Conservation (phyloP, 2,797 vertebrate species). For the Oreonectes daqikongensis region DNA sequence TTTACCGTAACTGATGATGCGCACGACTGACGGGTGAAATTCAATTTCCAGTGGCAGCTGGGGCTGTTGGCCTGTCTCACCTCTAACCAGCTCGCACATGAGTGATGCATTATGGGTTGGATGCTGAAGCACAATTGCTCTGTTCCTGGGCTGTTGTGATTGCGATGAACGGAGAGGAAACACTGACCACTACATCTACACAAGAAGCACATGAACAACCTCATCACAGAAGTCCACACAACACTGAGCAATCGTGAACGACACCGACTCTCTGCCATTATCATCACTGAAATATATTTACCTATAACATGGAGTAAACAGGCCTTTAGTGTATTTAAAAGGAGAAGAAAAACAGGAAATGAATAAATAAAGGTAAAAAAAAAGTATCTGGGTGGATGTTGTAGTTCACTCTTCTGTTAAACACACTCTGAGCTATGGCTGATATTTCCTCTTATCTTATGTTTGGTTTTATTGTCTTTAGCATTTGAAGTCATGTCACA, state of each 20-base stretch:
- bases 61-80: conserved; percentile 1
- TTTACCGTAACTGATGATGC: conserved; percentile 9
- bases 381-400: no score
- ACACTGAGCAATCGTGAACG: not conserved
- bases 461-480: conserved; percentile 20
- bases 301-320: no score
- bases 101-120: conserved; percentile 36
- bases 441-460: not conserved
- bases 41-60: conserved; percentile 40
- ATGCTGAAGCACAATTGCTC: not conserved
- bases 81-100: conserved; percentile 30
- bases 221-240: not conserved
- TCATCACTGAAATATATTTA: no score
- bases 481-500: conserved; percentile 15
- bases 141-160: not conserved
- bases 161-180: not conserved
- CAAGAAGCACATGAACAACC: not conserved
- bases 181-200: not conserved
- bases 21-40: conserved; percentile 26
- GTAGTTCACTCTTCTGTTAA: not conserved
- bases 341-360: no score
- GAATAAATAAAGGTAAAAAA: no score
- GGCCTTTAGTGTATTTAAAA: no score
- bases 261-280: not conserved
- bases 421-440: conserved; percentile 1